These are phyloP conservation scores for Phalacrocorax aristotelis DNA, from an alignment of 2,113 vertebrate species.

Conservation along the genomic window DNA sequence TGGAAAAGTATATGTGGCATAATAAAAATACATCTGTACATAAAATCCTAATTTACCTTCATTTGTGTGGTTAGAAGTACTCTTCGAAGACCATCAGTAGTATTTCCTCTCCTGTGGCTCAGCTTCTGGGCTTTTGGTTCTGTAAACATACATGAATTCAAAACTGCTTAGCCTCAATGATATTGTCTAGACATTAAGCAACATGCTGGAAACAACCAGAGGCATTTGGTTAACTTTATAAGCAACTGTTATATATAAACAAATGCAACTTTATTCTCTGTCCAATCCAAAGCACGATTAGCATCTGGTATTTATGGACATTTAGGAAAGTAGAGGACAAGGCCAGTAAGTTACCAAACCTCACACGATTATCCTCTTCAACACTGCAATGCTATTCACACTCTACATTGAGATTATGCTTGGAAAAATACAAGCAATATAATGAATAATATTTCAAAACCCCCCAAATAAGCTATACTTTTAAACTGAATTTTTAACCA, in stretches of 20 bases:
- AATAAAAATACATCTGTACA: constrained; percentile 1
- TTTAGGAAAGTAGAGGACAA: not conserved
- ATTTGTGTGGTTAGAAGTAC: constrained; percentile 88
- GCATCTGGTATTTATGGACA: not conserved
- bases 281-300: not conserved
- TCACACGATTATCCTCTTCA: not conserved
- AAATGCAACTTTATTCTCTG: not conserved
- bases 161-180: not conserved
- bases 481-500: not conserved
- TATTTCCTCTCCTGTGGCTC: constrained; percentile 78
- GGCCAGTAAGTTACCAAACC: not conserved
- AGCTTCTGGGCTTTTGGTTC: constrained; percentile 78
- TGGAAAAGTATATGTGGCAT: not conserved
- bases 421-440: not conserved
- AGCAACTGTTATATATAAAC: not conserved
- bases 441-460: not conserved
- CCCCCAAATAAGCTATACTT: not conserved
- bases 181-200: not conserved
- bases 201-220: not conserved
- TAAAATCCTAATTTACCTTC: constrained; percentile 79
- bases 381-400: not conserved
- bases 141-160: not conserved
- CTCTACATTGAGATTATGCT: not conserved
- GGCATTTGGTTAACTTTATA: not conserved
- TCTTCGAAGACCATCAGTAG: constrained; percentile 81